Evolutionary conservation across 2,113 vertebrate species (phyloP), one percentile per base, ranked within the genome.

Genomic region (Suncus etruscus): DNA sequence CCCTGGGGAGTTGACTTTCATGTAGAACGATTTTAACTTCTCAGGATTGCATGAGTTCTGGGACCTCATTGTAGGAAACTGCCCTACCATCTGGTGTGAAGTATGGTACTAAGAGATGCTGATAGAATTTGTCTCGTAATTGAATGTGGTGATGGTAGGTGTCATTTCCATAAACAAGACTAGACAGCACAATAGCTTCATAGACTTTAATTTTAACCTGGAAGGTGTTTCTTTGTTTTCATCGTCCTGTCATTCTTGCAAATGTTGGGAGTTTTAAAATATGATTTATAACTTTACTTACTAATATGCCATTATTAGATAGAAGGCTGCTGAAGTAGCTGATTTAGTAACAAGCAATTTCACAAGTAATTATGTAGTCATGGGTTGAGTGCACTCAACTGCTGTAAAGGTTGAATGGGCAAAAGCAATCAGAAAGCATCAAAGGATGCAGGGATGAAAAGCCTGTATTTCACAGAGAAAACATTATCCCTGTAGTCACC

Each of bases 261-360:
- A 91, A 66, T 88, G 87, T 72, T 90, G 86, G 48, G 63, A 90
- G 86, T 50, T 94, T 91, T 90, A 94, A 94, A 95, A 94, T 94
- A 94, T 94, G 94, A 96, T 95, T 94, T 95, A 96, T 95, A 94
- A 80, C 87, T 91, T 95, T 70, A 82, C 79, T 76, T 91, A 92
- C 73, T 91, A 86, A 96, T 88, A 85, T 70, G 86, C 31, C 83
- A 85, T 95, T 86, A 91, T 94, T 95, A 91, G 78, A 89, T 54
- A 78, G 73, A 84, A 76, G 89, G 87, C 85, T 94, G 95, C 91
- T 94, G 91, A 95, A 79, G 86, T 75, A 81, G 94, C 90, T 96
- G 80, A 91, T 94, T 90, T 2, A 3, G 86, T 91, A 95, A 94
- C 83, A 88, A 95, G 95, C 76, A 70, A 91, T 94, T 94, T 95